Evolutionary conservation across 2,113 vertebrate genomes (phyloP).

Genomic region (Opisthocomus hoazin): DNA sequence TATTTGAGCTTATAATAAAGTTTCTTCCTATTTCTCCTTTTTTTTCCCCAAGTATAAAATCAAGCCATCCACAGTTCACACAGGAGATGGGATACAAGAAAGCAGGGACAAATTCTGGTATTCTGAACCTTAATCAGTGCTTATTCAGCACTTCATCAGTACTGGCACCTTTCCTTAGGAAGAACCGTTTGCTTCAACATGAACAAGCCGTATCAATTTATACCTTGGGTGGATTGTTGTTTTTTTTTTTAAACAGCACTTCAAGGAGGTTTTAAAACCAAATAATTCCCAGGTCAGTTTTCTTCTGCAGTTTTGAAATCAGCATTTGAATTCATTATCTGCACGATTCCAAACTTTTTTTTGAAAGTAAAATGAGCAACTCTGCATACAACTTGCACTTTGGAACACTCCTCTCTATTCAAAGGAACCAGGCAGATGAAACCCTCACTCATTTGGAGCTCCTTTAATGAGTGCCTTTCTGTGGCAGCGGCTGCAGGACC

Average conservation of each 20-base stretch:
- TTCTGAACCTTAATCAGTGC: not conserved
- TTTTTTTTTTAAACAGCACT: not conserved
- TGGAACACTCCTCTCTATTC: not conserved
- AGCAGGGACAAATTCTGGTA: not conserved
- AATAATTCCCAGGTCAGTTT: not conserved
- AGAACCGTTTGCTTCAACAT: not conserved
- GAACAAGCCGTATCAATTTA: not conserved
- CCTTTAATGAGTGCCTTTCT: not conserved
- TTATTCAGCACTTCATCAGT: too few species aligned
- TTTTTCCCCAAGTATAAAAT: not conserved
- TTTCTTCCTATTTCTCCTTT: not conserved
- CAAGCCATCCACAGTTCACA: not conserved
- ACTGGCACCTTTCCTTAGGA: not conserved
- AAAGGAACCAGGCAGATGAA: not conserved
- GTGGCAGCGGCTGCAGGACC: not conserved
- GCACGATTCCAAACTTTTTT: not conserved
- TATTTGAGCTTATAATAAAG: not conserved
- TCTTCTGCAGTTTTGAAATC: not conserved
- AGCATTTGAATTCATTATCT: not conserved
- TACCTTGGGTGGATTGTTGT: not conserved
- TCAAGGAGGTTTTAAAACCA: not conserved
- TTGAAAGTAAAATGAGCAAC: not conserved
- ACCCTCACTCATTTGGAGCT: not conserved
- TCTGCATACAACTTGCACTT: not conserved
- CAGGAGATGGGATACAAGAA: not conserved